Conservation (phyloP, 2,797 vertebrate genomes). For the Chrysocyon brachyurus region DNA sequence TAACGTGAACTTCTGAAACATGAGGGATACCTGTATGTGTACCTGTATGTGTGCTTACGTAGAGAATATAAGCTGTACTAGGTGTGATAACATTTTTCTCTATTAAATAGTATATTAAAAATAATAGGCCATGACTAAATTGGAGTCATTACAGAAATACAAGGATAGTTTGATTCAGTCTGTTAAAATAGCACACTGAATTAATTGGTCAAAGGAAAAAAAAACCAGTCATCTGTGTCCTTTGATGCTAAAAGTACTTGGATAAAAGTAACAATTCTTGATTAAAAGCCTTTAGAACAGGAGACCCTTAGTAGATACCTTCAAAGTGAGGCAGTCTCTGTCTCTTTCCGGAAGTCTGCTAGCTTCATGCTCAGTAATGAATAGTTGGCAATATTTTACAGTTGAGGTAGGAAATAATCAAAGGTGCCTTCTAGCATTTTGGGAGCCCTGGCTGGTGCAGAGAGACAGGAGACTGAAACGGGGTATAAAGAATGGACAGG, state of each 20-base stretch:
- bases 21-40: neutral
- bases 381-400: neutral
- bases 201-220: constrained; percentile 19
- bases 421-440: neutral
- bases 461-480: neutral
- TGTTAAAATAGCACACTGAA: constrained; percentile 21
- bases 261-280: neutral
- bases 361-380: neutral
- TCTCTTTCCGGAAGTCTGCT: neutral
- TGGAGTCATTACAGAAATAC: neutral
- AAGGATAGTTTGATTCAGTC: constrained; percentile 4
- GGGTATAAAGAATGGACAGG: neutral
- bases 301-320: neutral
- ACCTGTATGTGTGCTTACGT: neutral
- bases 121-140: neutral
- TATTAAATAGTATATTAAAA: constrained; percentile 14
- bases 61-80: neutral
- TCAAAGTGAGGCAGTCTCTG: neutral
- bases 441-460: neutral
- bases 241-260: constrained; percentile 23
- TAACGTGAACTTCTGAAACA: neutral
- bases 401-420: neutral
- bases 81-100: neutral
- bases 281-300: constrained; percentile 17
- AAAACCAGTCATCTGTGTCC: neutral